Conservation (phyloP, 2,888 invertebrate genomes). For the Agrochola lychnidis region DNA sequence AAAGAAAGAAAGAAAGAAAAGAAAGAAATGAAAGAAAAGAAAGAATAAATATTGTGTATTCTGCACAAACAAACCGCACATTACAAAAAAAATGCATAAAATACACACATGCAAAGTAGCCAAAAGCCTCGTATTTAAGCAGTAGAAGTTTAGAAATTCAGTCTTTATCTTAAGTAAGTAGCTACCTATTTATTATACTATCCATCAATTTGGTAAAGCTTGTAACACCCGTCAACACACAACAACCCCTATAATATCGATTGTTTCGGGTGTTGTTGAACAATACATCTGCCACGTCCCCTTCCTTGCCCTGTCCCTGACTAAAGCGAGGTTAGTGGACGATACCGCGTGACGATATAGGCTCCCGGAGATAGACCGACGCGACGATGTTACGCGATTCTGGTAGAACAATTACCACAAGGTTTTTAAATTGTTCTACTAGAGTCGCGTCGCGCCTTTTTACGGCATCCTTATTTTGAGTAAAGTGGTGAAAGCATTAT, state of each 20-base stretch:
- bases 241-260: conserved; percentile 50
- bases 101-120: too few relatives aligned
- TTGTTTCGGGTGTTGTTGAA: conserved; percentile 40
- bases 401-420: too few relatives aligned
- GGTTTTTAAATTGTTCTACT: too few relatives aligned
- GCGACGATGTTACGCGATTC: too few relatives aligned
- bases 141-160: neutral
- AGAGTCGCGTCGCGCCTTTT: too few relatives aligned
- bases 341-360: neutral
- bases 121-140: too few relatives aligned
- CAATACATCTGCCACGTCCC: conserved; percentile 58
- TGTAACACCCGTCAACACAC: conserved; percentile 31
- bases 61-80: too few relatives aligned
- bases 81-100: too few relatives aligned
- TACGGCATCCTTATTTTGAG: neutral
- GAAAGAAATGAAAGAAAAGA: too few relatives aligned
- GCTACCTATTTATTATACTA: neutral
- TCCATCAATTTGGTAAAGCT: conserved; percentile 34
- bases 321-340: neutral
- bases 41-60: too few relatives aligned
- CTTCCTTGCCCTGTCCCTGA: neutral
- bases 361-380: too few relatives aligned
- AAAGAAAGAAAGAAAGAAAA: too few relatives aligned
- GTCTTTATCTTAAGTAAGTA: neutral
- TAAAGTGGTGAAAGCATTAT: neutral